These are phyloP conservation scores for Trachelus tabidus DNA, from an alignment of 2,888 invertebrate genomes.

Conservation along the genomic window DNA sequence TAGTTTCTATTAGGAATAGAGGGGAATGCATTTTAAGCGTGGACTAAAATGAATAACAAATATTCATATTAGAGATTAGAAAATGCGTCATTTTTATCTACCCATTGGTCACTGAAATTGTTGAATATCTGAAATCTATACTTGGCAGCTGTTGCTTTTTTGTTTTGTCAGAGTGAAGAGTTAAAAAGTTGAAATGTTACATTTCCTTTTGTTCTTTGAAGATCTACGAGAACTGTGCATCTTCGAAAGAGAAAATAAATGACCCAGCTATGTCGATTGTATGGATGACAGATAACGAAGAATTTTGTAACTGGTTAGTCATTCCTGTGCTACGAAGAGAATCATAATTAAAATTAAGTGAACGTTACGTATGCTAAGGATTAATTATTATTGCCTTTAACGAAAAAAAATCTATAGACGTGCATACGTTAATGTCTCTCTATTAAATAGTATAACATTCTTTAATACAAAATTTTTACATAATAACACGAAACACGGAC, in stretches of 20 bases:
- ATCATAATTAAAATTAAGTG: conserved; percentile 27
- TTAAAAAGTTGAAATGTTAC: not conserved
- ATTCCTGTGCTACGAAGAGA: conserved; percentile 30
- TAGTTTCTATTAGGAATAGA: not conserved
- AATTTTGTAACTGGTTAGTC: conserved; percentile 28
- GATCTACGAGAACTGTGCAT: not conserved
- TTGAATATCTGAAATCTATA: not conserved
- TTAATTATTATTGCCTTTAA: conserved; percentile 25
- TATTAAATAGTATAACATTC: conserved; percentile 2
- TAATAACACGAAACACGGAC: conserved; percentile 7
- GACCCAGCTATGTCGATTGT: not conserved
- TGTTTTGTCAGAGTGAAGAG: not conserved
- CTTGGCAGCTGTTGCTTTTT: not conserved
- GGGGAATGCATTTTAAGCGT: not conserved
- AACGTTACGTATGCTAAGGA: conserved; percentile 32
- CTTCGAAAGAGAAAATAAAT: not conserved
- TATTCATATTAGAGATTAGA: not conserved
- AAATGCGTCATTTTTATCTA: not conserved
- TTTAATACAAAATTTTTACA: conserved; percentile 2
- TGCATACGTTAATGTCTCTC: conserved; percentile 26
- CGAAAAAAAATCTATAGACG: conserved; percentile 12
- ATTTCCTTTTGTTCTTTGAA: not conserved
- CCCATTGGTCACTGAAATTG: not conserved
- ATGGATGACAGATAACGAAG: not conserved
- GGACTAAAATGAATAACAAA: not conserved